Percentiles rank a stretch among this genome's conserved stretches.
phyloP scores from a whole-genome alignment of 2,797 vertebrate genomes.

The Tinamus major region DNA sequence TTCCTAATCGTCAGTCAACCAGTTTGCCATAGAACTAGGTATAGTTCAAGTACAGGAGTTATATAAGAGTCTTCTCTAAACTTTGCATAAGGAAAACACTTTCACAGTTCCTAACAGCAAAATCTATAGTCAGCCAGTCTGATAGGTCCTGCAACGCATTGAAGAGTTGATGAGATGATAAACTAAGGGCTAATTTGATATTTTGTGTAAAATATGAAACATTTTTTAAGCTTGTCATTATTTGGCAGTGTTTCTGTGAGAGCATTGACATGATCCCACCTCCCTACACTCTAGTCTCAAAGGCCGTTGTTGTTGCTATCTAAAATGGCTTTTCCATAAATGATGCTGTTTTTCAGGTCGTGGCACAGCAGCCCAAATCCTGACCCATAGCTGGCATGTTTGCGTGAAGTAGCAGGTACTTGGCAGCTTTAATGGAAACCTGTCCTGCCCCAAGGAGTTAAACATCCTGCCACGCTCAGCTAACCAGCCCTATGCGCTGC shows the following conservation, averaged over 20 bases:
- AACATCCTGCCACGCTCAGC: background rate
- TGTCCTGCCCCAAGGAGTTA: background rate
- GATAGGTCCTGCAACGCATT: background rate
- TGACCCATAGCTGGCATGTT: background rate
- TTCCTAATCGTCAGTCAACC: background rate
- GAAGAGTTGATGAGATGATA: background rate
- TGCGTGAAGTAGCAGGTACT: background rate
- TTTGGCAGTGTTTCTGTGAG: background rate
- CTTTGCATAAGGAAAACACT: background rate
- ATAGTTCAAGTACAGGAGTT: background rate
- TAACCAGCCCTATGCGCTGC: background rate
- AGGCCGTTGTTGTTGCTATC: background rate
- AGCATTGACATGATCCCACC: background rate
- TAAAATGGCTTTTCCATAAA: background rate
- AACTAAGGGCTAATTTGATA: background rate
- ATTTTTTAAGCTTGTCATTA: background rate
- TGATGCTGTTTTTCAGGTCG: no score
- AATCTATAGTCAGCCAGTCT: background rate
- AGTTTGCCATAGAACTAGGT: background rate
- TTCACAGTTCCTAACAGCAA: background rate
- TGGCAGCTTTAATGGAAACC: no score
- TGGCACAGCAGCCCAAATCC: background rate
- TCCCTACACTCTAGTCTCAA: background rate
- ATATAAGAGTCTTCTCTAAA: background rate
- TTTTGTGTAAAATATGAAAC: background rate